phyloP scores from a whole-genome alignment of 2,797 vertebrate genomes.

The Zalophus californianus region DNA sequence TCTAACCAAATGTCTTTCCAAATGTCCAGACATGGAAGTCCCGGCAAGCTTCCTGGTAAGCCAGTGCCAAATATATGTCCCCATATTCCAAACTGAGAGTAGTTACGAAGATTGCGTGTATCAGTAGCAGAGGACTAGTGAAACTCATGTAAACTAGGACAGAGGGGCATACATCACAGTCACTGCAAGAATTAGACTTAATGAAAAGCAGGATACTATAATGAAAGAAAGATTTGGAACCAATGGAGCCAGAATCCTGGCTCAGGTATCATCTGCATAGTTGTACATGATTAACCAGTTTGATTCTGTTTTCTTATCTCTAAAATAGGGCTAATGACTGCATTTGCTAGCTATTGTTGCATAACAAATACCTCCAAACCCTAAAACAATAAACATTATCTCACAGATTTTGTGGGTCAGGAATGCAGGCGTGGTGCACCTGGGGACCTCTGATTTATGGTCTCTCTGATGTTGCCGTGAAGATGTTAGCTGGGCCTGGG shows the following conservation, averaged over 20 bases:
- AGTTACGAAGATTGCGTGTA: neutral
- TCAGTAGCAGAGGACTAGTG: neutral
- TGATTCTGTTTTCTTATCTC: neutral
- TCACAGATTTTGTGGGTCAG: neutral
- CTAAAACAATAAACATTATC: neutral
- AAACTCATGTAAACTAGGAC: neutral
- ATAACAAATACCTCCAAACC: neutral
- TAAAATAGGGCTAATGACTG: neutral
- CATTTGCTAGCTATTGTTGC: neutral
- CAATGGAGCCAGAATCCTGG: neutral
- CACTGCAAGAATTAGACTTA: neutral
- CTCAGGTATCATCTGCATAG: neutral
- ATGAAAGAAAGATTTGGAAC: neutral
- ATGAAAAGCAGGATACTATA: neutral
- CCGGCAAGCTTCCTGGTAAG: neutral
- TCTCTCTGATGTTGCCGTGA: neutral
- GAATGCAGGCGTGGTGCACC: neutral
- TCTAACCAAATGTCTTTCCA: neutral
- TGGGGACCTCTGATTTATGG: neutral
- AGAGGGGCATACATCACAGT: neutral
- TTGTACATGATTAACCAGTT: neutral
- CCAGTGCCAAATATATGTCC: neutral
- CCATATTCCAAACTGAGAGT: neutral
- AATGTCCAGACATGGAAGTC: neutral
- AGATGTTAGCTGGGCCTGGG: neutral